Evolutionary conservation across 2,888 invertebrate species (phyloP).

Genomic region (Gortyna flavago): DNA sequence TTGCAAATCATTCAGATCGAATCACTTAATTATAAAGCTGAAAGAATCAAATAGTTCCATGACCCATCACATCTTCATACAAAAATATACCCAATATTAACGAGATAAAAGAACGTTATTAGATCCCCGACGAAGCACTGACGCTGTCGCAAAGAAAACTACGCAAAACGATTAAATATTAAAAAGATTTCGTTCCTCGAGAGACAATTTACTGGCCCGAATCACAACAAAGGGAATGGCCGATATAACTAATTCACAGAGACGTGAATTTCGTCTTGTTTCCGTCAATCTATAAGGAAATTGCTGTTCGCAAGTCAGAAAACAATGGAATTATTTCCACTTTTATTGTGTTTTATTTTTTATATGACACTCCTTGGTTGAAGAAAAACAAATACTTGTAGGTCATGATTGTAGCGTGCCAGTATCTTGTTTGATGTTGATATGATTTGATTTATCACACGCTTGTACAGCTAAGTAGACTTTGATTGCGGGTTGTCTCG

Average conservation of each 20-base stretch:
- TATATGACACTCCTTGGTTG: slow-evolving; percentile 51
- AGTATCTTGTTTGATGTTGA: slow-evolving; percentile 57
- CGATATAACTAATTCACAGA: slow-evolving; percentile 64
- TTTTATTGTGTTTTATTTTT: slow-evolving; percentile 54
- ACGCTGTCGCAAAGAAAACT: not conserved
- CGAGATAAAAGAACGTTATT: not conserved
- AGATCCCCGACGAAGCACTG: not conserved
- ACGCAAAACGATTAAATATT: slow-evolving; percentile 45
- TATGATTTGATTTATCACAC: slow-evolving; percentile 60
- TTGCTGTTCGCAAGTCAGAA: slow-evolving; percentile 53
- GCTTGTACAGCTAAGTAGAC: slow-evolving; percentile 35
- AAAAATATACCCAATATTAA: not conserved
- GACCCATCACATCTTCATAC: not conserved
- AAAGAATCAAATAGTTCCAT: slow-evolving; percentile 3
- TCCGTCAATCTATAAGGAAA: slow-evolving; percentile 65
- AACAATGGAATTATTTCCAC: slow-evolving; percentile 61
- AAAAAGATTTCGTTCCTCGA: slow-evolving; percentile 56
- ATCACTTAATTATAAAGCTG: not conserved
- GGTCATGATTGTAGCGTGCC: slow-evolving; percentile 45
- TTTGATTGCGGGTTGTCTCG: slow-evolving; percentile 34
- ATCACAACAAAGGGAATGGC: slow-evolving; percentile 45
- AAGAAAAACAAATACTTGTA: slow-evolving; percentile 48
- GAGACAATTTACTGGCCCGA: slow-evolving; percentile 42
- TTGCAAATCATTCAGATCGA: slow-evolving; percentile 32
- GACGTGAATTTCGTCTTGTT: slow-evolving; percentile 59